phyloP scores from a whole-genome alignment of 2,113 vertebrate genomes.

The Heteronetta atricapilla region DNA sequence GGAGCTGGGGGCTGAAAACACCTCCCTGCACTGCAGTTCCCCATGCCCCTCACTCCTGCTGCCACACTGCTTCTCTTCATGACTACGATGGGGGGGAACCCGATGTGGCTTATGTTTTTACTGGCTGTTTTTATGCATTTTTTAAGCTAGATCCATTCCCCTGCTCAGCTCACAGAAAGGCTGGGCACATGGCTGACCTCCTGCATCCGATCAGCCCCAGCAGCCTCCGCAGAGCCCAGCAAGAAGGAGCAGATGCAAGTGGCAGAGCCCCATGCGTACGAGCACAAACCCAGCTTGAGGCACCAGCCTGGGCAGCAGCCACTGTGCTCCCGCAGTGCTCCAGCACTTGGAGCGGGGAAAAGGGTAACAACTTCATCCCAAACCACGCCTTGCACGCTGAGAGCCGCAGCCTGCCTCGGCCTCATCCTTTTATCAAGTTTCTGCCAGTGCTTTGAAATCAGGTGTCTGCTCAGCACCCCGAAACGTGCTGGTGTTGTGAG shows the following conservation, averaged over 20 bases:
- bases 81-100: neutral
- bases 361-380: neutral
- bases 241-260: neutral
- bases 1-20: neutral
- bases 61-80: neutral
- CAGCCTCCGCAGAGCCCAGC: neutral
- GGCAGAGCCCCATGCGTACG: neutral
- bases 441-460: neutral
- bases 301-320: accelerated
- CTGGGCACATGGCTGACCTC: neutral
- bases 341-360: neutral
- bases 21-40: neutral
- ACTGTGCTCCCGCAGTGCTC: accelerated
- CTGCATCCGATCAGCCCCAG: neutral
- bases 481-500: neutral
- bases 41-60: neutral
- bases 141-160: neutral
- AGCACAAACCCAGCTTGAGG: neutral
- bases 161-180: neutral
- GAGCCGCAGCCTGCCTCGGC: neutral
- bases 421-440: neutral
- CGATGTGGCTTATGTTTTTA: accelerated
- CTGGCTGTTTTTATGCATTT: neutral
- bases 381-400: accelerated
- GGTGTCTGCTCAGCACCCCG: neutral